Evolutionary conservation across 2,113 vertebrate species (phyloP), one percentile per base, ranked within the genome.

Genomic region (Chaenocephalus aceratus): DNA sequence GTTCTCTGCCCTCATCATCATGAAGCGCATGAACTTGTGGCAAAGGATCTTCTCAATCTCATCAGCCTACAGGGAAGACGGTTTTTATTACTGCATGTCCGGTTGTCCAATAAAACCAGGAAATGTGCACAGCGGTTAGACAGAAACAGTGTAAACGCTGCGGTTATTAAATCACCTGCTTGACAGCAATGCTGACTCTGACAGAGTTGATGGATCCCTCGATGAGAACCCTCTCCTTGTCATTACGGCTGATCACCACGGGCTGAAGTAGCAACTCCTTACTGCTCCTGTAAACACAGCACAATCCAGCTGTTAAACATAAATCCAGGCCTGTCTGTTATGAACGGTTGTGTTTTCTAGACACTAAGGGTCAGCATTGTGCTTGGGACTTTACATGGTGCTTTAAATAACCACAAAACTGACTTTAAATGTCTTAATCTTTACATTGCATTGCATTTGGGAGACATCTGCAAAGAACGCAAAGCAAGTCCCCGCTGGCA

Each of bases 1-100:
- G 89, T 98, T 99, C 93, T 99, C 98, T 1, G 98, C 98, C 93
- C 98, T 96, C 98, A 99, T 99, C 98, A 99, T 99, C 98, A 99
- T 99, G 91, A 99, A 99, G 64, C 98, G 97, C 98, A 99, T 99
- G 88, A 99, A 99, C 81, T 99, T 99, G 93, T 99, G 98, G 91
- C 98, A 99, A 72, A 99, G 93, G 88, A 99, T 99, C 95, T 99
- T 99, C 95, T 99, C 98, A 0, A 99, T 99, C 94, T 99, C 98
- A 12, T 99, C 98, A 1, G 98, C 98, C 98, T 99, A 53, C 52
- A 21, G 11, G 11, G 3, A 30, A 68, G 46, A 13, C 54, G 8
- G 3, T 26, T 41, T 4, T 53, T 67, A 51, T 72, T 3, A 30
- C 49, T 21, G n/a, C 46, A 52, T 1, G 30, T 77, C 14, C 18